These are phyloP conservation scores for Indri indri DNA, from an alignment of 2,113 vertebrate genomes.

Conservation along the genomic window DNA sequence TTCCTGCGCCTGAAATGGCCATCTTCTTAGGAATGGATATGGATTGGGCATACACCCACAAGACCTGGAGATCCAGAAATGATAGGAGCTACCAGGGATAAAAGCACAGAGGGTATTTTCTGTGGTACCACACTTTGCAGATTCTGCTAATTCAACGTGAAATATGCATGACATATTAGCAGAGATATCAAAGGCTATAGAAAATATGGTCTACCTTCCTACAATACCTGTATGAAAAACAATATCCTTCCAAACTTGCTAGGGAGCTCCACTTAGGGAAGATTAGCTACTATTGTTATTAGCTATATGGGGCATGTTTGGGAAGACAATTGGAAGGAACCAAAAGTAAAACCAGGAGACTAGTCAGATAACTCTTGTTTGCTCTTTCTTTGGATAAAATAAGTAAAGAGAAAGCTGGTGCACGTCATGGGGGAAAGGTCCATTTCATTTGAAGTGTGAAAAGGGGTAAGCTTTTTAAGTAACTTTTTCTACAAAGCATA, in stretches of 20 bases:
- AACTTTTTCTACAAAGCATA: background rate
- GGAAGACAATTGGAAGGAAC: background rate
- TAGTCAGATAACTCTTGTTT: background rate
- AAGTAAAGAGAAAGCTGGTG: background rate
- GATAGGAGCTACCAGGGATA: background rate
- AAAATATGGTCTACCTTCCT: background rate
- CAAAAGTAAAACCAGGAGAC: background rate
- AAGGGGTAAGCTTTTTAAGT: background rate
- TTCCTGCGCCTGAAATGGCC: background rate
- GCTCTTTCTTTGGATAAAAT: background rate
- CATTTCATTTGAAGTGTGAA: background rate
- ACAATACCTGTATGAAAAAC: background rate
- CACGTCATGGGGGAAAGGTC: background rate
- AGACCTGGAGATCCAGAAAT: background rate
- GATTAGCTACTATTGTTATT: background rate
- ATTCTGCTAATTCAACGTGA: constrained; percentile 1
- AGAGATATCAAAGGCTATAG: background rate
- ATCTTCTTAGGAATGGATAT: background rate
- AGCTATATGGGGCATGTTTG: background rate
- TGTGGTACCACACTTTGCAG: background rate
- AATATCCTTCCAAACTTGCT: background rate
- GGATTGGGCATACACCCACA: background rate
- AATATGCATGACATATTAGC: background rate
- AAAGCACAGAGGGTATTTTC: background rate
- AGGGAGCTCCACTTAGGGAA: background rate